These are phyloP conservation scores for Limnephilus auricula DNA, from an alignment of 2,888 invertebrate species.

Conservation along the genomic window DNA sequence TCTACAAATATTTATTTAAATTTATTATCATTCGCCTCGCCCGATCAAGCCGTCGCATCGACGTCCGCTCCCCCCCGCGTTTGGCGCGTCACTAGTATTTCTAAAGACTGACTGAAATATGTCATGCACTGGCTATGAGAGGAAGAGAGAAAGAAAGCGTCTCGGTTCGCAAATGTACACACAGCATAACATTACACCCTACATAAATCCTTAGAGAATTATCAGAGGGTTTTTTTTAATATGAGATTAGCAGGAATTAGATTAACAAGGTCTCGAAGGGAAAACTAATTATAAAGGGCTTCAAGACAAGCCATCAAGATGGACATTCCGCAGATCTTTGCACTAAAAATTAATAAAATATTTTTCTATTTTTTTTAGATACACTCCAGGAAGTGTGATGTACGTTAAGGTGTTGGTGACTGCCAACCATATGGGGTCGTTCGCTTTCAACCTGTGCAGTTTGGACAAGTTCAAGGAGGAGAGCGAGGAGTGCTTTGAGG, in stretches of 20 bases:
- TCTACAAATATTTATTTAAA: no score
- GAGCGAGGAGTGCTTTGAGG: slow-evolving; percentile 76
- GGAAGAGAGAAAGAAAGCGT: no score
- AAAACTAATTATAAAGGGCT: neutral
- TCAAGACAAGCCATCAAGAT: neutral
- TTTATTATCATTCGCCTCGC: no score
- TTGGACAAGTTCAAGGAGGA: slow-evolving; percentile 72
- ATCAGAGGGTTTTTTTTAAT: neutral
- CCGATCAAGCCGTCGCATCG: no score
- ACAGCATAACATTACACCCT: no score
- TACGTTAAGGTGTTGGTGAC: slow-evolving; percentile 71
- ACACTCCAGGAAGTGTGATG: slow-evolving; percentile 69
- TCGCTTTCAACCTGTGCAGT: slow-evolving; percentile 76
- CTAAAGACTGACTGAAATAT: no score
- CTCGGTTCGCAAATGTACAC: no score
- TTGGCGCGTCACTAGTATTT: no score
- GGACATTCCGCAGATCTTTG: neutral
- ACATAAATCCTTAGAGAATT: no score
- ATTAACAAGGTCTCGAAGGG: neutral
- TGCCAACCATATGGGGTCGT: slow-evolving; percentile 75
- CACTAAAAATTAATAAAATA: neutral
- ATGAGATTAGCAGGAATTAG: neutral
- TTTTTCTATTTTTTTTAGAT: slow-evolving; percentile 62
- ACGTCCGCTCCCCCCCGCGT: no score
- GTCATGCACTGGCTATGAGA: no score